Percentiles rank a stretch among this genome's conserved stretches.
phyloP scores from a whole-genome alignment of 2,113 vertebrate genomes.

The Toxostoma redivivum region DNA sequence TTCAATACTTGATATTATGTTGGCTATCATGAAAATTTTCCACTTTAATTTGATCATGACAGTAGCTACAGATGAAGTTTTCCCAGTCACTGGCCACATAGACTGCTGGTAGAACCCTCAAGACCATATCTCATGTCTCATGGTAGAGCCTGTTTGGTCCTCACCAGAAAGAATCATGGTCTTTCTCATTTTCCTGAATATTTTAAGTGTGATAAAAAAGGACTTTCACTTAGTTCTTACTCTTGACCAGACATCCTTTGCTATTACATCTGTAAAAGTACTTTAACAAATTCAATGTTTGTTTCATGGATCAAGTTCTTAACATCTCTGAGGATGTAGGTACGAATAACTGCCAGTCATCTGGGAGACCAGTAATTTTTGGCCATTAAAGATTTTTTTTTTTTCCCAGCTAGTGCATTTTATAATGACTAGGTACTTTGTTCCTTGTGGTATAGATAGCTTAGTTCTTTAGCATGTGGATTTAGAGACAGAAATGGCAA shows the following conservation, averaged over 20 bases:
- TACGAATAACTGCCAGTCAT: not conserved
- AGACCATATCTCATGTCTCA: accelerated
- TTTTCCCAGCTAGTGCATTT: not conserved
- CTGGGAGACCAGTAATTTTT: not conserved
- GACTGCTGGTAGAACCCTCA: not conserved
- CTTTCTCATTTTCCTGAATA: not conserved
- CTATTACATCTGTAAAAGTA: not conserved
- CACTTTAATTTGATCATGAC: not conserved
- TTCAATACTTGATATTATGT: not conserved
- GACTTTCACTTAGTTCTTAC: not conserved
- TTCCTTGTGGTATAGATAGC: not conserved
- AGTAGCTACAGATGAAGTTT: not conserved
- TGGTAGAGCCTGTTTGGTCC: accelerated
- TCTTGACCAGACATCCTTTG: not conserved
- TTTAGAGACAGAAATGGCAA: not conserved
- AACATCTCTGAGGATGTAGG: not conserved
- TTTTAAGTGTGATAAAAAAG: not conserved
- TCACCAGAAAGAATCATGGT: not conserved
- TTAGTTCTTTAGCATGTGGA: not conserved
- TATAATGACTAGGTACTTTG: not conserved
- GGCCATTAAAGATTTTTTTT: not conserved
- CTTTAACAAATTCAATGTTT: not conserved
- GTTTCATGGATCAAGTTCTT: not conserved
- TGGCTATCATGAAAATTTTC: not conserved
- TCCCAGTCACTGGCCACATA: accelerated